Conservation (phyloP, 2,797 vertebrate genomes). For the Antrozous pallidus region DNA sequence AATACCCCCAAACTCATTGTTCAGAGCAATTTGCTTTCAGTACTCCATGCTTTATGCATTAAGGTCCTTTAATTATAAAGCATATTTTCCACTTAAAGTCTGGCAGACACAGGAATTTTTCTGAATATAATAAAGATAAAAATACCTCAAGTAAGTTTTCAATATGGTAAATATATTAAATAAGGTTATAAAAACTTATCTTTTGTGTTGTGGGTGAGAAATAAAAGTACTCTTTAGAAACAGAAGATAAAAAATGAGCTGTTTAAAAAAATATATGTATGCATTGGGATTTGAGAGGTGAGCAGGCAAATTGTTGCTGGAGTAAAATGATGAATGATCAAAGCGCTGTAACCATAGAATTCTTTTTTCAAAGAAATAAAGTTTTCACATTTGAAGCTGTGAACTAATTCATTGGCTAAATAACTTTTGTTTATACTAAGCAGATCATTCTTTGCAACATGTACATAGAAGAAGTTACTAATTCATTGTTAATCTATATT, state of each 20-base stretch:
- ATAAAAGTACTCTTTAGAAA: conserved; percentile 25
- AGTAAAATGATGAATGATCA: not conserved
- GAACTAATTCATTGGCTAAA: not conserved
- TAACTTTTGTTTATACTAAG: not conserved
- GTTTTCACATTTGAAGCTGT: not conserved
- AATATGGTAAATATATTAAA: conserved; percentile 73
- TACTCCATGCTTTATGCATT: conserved; percentile 21
- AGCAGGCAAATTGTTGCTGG: not conserved
- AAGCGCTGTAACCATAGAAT: not conserved
- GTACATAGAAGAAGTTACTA: not conserved
- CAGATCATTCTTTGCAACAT: not conserved
- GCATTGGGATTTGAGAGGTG: conserved; percentile 10
- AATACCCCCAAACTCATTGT: not conserved
- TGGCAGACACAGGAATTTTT: conserved; percentile 58
- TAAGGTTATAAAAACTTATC: conserved; percentile 58
- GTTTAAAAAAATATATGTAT: not conserved
- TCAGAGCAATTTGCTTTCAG: conserved; percentile 43
- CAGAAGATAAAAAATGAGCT: conserved; percentile 29
- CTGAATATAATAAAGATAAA: conserved; percentile 72
- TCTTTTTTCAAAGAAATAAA: not conserved
- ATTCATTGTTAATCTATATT: not conserved
- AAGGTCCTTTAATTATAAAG: conserved; percentile 43
- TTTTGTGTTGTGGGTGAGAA: conserved; percentile 38
- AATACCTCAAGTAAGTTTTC: conserved; percentile 68
- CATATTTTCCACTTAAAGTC: conserved; percentile 52